Percentiles rank a stretch among this genome's conserved stretches.
phyloP scores from a whole-genome alignment of 2,888 invertebrate genomes.

The Limnephilus rhombicus region DNA sequence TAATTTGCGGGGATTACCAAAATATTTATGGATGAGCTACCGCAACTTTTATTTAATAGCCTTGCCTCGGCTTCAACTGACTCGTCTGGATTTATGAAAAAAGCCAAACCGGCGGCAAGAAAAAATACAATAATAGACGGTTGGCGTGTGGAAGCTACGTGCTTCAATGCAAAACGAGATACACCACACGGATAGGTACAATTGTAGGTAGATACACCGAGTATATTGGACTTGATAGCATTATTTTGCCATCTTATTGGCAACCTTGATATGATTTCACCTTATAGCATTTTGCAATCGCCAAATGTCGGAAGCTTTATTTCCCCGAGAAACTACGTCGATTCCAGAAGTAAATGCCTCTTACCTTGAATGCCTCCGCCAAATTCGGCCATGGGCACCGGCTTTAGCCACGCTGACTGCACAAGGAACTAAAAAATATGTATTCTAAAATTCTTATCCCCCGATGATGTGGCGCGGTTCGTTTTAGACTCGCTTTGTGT shows the following conservation, averaged over 20 bases:
- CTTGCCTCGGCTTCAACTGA: neutral
- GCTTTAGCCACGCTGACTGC: conserved; percentile 16
- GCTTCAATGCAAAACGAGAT: neutral
- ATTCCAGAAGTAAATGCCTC: conserved; percentile 20
- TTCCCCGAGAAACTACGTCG: conserved; percentile 23
- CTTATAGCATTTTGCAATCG: conserved; percentile 57
- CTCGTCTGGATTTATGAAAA: neutral
- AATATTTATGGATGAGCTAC: neutral
- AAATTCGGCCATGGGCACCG: neutral
- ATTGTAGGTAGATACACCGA: neutral
- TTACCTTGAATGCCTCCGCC: conserved; percentile 15
- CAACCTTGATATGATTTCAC: conserved; percentile 56
- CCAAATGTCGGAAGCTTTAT: conserved; percentile 47
- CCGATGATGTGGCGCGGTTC: neutral
- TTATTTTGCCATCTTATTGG: conserved; percentile 48
- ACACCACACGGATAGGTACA: neutral
- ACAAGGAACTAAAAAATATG: neutral
- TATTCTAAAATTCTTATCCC: neutral
- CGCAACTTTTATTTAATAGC: neutral
- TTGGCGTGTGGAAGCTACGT: neutral
- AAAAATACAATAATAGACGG: neutral
- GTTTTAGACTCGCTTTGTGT: neutral
- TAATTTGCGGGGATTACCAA: neutral
- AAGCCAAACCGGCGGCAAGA: neutral
- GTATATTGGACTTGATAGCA: conserved; percentile 46